Evolutionary conservation across 2,797 vertebrate genomes (phyloP).

Genomic region (Hyperoplus immaculatus): DNA sequence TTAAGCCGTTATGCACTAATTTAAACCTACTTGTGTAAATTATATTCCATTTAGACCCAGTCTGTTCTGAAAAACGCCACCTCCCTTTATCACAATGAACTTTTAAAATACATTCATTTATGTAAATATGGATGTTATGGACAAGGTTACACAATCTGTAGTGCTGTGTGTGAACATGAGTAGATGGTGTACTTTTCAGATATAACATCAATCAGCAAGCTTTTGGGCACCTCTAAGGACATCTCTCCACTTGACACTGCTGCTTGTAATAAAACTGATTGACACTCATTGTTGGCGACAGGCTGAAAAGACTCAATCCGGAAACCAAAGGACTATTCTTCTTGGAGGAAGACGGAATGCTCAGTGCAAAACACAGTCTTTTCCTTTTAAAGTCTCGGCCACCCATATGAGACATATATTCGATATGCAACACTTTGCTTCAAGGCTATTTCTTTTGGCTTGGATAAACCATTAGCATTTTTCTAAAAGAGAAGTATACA

Average conservation of each 20-base stretch:
- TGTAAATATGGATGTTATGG: not conserved
- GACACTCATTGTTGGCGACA: constrained; percentile 53
- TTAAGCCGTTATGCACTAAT: too few relatives aligned
- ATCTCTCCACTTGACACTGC: constrained; percentile 33
- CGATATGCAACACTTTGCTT: not conserved
- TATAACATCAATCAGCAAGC: constrained; percentile 14
- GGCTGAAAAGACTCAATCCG: constrained; percentile 44
- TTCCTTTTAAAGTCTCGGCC: not conserved
- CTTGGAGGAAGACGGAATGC: not conserved
- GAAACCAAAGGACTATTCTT: constrained; percentile 33
- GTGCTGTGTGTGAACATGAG: not conserved
- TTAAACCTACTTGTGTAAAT: too few relatives aligned
- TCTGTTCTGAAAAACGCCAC: too few relatives aligned
- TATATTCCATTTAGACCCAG: too few relatives aligned
- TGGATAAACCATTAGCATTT: not conserved
- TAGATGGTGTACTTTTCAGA: not conserved
- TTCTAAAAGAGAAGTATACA: too few relatives aligned
- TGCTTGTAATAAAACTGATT: constrained; percentile 55
- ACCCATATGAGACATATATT: not conserved
- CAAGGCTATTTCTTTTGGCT: not conserved
- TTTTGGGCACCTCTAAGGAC: not conserved
- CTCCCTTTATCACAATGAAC: too few relatives aligned
- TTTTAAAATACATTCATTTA: not conserved
- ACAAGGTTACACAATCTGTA: not conserved
- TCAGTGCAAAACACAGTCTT: not conserved